Evolutionary conservation across 2,113 vertebrate genomes (phyloP), one percentile per base, ranked within the genome.

Genomic region (Phaethon lepturus): DNA sequence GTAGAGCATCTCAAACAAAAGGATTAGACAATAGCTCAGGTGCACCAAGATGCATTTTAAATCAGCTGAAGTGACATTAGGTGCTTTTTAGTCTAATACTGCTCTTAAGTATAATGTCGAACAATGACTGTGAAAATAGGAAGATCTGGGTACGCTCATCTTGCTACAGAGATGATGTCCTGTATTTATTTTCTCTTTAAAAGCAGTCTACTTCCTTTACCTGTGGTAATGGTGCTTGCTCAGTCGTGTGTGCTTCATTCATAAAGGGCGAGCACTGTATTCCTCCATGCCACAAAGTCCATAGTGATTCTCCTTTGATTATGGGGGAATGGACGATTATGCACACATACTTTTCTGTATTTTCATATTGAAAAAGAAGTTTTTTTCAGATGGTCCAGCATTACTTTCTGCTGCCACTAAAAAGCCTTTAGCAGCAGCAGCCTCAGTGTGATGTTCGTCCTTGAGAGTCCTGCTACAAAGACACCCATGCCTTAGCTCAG

Each of bases 181-280:
- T 91, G 87, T 89, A 76, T 96, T 97, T 97, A 66, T 94, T 95
- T 96, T 95, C 42, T 56, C 14, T 52, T 75, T 95, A 83, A 86
- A 88, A 90, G 62, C 53, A 58, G 19, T 16, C 11, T 78, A 5
- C 29, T 73, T 40, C 58, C 31, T 85, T 96, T 85, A 73, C 14
- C 7, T 6, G 0, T 74, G 71, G 35, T 79, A 85, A 63, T 52
- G 14, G 60, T 68, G 53, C 69, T 82, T 84, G 35, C 63, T 94
- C 14, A 67, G 35, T 88, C 22, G 2, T 79, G 81, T 56, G 18
- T 93, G 29, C 73, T 88, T 93, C 79, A 78, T 81, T 96, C 92
- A 75, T 86, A 92, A 96, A 92, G 74, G 79, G 77, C 62, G 31
- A 97, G 88, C 75, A 73, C 72, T 72, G 53, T 80, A 58, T 93